These are phyloP conservation scores for Acromyrmex echinatior DNA, from an alignment of 1,140 invertebrate genomes.

Conservation along the genomic window DNA sequence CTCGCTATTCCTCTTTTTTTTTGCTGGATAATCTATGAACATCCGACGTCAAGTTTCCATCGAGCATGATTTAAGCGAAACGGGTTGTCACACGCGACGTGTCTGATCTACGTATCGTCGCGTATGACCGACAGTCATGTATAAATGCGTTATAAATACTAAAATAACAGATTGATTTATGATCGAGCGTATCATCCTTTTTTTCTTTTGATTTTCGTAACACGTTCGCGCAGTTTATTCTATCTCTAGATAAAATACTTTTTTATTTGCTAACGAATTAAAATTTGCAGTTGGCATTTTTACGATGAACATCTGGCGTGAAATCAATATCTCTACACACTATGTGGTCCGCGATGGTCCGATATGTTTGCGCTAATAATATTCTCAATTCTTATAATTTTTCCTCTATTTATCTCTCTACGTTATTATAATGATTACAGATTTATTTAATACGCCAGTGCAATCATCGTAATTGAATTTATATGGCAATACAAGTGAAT, in stretches of 20 bases:
- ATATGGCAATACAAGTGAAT: not conserved
- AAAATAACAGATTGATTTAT: slow-evolving; percentile 74
- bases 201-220: slow-evolving; percentile 64
- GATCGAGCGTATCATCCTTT: slow-evolving; percentile 34
- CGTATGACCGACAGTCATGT: slow-evolving; percentile 64
- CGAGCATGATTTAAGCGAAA: slow-evolving; percentile 59
- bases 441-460: not conserved
- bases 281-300: slow-evolving; percentile 17
- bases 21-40: not conserved
- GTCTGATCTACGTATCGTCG: slow-evolving; percentile 38
- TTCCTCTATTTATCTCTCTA: too few species aligned
- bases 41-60: slow-evolving; percentile 34
- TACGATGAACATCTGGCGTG: not conserved
- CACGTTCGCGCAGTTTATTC: slow-evolving; percentile 58
- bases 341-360: not conserved
- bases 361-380: slow-evolving; percentile 3
- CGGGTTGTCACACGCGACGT: slow-evolving; percentile 26
- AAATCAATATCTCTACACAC: not conserved
- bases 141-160: slow-evolving; percentile 68
- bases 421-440: not conserved
- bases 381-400: slow-evolving; percentile 1
- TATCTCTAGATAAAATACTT: slow-evolving; percentile 31
- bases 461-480: slow-evolving; percentile 1
- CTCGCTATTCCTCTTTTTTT: not conserved
- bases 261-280: slow-evolving; percentile 16